Evolutionary conservation across 2,888 invertebrate genomes (phyloP).

Genomic region (Perithous albicinctus): DNA sequence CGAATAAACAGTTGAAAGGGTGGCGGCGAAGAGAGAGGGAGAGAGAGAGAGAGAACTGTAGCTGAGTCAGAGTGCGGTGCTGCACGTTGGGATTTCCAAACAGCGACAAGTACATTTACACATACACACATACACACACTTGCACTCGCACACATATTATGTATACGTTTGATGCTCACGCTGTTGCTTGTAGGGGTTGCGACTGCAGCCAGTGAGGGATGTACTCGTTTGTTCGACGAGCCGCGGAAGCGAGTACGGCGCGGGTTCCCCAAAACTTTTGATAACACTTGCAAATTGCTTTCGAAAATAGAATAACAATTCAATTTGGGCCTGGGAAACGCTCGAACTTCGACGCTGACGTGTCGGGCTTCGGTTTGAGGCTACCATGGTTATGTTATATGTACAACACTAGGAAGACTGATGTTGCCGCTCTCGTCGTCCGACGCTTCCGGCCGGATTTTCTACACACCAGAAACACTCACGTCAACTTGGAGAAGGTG

Average conservation of each 20-base stretch:
- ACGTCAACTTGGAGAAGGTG: conserved; percentile 7
- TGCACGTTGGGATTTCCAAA: conserved; percentile 26
- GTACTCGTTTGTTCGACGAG: conserved; percentile 59
- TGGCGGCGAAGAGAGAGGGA: conserved; percentile 18
- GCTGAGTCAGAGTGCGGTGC: conserved; percentile 16
- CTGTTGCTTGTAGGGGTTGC: conserved; percentile 23
- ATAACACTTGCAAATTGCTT: conserved; percentile 85
- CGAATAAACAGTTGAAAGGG: conserved; percentile 32
- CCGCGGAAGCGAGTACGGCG: conserved; percentile 58
- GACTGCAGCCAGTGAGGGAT: conserved; percentile 28
- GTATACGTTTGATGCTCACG: conserved; percentile 12
- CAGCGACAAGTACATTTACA: conserved; percentile 42
- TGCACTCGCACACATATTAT: not conserved
- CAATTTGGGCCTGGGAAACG: conserved; percentile 81
- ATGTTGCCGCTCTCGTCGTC: conserved; percentile 48
- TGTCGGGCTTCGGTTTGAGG: conserved; percentile 65
- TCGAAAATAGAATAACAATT: conserved; percentile 84
- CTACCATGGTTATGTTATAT: conserved; percentile 19
- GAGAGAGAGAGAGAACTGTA: no score
- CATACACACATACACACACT: conserved; percentile 1
- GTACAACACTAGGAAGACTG: conserved; percentile 2
- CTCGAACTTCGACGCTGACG: conserved; percentile 70
- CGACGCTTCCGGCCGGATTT: conserved; percentile 50
- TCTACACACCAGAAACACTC: conserved; percentile 11
- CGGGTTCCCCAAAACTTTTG: conserved; percentile 81